phyloP scores from a whole-genome alignment of 2,888 invertebrate genomes.

The Tribolium freemani region DNA sequence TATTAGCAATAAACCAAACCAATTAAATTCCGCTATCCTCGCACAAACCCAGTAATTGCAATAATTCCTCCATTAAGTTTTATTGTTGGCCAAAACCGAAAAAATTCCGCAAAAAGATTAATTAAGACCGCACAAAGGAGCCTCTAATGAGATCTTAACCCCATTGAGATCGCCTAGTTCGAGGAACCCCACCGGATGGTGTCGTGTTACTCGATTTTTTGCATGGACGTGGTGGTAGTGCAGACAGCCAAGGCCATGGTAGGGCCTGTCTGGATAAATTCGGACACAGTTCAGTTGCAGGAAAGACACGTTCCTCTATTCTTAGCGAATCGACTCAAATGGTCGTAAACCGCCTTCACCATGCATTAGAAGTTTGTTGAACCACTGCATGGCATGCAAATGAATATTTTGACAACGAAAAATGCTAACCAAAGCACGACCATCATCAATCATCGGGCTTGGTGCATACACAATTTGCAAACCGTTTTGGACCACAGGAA shows the following conservation, averaged over 20 bases:
- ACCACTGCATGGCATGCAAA: constrained; percentile 6
- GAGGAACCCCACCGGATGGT: constrained; percentile 33
- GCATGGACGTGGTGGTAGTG: constrained; percentile 15
- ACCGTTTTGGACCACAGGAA: neutral
- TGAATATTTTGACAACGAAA: neutral
- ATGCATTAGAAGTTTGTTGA: constrained; percentile 13
- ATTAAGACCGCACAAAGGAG: constrained; percentile 14
- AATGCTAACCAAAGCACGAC: neutral
- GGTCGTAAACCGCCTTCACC: constrained; percentile 10
- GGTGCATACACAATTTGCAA: neutral
- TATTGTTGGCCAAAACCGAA: constrained; percentile 3
- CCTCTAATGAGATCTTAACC: constrained; percentile 21
- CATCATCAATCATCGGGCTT: neutral
- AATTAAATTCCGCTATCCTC: neutral
- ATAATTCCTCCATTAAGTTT: constrained; percentile 3
- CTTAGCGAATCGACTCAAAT: constrained; percentile 14
- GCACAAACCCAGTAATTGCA: neutral
- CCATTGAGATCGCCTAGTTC: constrained; percentile 22
- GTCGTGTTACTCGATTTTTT: constrained; percentile 26
- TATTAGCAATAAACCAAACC: neutral
- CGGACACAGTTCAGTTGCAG: constrained; percentile 4
- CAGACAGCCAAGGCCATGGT: constrained; percentile 18
- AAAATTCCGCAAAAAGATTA: constrained; percentile 8
- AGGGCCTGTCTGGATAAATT: constrained; percentile 7
- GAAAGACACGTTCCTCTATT: constrained; percentile 3